Base-by-base conservation (phyloP, 1,140 invertebrate genomes). In the Halesus radiatus region DNA sequence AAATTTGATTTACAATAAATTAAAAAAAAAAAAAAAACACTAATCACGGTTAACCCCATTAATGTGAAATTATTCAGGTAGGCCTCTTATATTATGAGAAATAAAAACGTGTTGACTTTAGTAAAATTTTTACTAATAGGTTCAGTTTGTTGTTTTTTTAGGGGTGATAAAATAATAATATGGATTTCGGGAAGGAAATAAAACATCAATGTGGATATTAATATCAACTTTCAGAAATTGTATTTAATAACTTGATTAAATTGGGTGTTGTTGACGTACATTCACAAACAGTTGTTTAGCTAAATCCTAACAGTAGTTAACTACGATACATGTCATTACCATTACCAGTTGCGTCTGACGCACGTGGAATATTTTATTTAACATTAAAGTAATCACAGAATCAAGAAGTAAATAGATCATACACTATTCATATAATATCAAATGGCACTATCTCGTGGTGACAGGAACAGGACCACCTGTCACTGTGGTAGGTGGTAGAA, bases 191-290 rank as follows among this genome's bases (percentile, higher is more conserved):
- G 68, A 60, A 26, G 23, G n/a, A 68, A 68, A 68, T 68, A 73
- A 73, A 73, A 68, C 64, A n/a, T n/a, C 26, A 37, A 37, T 68
- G 18, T 76, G 37, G 70, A 79, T 76, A 76, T 66, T 81, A 75
- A 78, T 78, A 81, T 80, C 79, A 83, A 83, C 82, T 80, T 83
- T 83, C 82, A 80, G 79, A 81, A 83, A 80, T 81, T 75, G 80
- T 83, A 83, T 83, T 81, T 81, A 26, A 80, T 78, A 80, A 78
- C 78, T 83, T 70, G 76, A 79, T 83, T 83, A 81, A 79, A 83
- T 78, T 77, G 80, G 74, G 66, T 81, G 64, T 72, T 83, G 73
- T 81, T 80, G 78, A 83, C 82, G 74, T 83, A 83, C 82, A 83
- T 81, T 81, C 80, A 83, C 82, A 83, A 79, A 83, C 79, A 83